Evolutionary conservation across 2,797 vertebrate genomes (phyloP).

Genomic region (Molothrus ater): DNA sequence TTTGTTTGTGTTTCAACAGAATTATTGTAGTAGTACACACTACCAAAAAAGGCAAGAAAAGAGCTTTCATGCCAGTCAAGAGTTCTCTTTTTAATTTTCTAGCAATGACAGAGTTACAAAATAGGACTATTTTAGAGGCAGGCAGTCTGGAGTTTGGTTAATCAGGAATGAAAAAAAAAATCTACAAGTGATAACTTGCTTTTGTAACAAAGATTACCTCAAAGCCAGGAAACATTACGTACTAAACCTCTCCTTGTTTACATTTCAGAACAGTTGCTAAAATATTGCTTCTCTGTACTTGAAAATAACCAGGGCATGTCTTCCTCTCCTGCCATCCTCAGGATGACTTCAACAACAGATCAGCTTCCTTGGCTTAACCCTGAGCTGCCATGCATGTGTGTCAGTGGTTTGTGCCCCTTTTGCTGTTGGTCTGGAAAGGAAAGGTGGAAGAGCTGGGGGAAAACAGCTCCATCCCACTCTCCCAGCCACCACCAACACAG

Average conservation of each 20-base stretch:
- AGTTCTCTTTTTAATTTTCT: constrained; percentile 1
- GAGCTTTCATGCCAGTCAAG: not conserved
- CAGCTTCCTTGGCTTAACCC: not conserved
- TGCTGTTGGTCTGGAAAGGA: not conserved
- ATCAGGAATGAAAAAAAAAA: not conserved
- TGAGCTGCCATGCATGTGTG: not conserved
- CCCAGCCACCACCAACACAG: not conserved
- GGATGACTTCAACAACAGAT: not conserved
- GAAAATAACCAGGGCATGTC: not conserved
- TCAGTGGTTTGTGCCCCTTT: not conserved
- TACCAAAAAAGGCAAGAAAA: constrained; percentile 47
- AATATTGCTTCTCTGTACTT: not conserved
- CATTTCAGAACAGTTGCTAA: not conserved
- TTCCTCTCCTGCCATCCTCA: not conserved
- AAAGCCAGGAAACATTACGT: constrained; percentile 8
- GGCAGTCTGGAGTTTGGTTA: not conserved
- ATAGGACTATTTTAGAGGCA: not conserved
- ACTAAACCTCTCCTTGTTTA: not conserved
- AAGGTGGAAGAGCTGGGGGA: not conserved
- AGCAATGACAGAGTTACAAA: not conserved
- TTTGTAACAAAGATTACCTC: constrained; percentile 17
- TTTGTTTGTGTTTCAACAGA: not conserved
- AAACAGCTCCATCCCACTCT: not conserved
- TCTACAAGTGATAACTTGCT: not conserved
- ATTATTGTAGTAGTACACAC: not conserved